Percentiles rank a stretch among this genome's conserved stretches.
phyloP scores from a whole-genome alignment of 2,113 vertebrate genomes.

The Oryzias celebensis region DNA sequence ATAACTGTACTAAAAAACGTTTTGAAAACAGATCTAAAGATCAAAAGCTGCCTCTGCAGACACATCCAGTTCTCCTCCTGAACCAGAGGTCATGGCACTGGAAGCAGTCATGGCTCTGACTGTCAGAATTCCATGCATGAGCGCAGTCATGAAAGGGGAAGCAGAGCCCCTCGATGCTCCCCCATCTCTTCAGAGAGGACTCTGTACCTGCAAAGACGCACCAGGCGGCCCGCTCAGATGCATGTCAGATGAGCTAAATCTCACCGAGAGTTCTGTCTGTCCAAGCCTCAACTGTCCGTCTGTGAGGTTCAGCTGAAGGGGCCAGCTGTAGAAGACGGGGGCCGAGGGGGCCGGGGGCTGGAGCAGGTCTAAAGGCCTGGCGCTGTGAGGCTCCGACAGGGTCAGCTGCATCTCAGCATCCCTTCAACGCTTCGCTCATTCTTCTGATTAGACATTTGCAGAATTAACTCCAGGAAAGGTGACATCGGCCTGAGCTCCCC shows the following conservation, averaged over 20 bases:
- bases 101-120: no score
- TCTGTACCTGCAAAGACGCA: conserved; percentile 48
- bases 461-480: conserved; percentile 49
- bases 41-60: no score
- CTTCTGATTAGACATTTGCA: conserved; percentile 57
- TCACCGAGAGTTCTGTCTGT: conserved; percentile 43
- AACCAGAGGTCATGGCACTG: no score
- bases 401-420: conserved; percentile 50
- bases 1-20: no score
- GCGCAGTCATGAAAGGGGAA: not conserved
- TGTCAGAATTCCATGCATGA: not conserved
- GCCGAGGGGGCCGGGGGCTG: conserved; percentile 25
- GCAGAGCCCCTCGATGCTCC: conserved; percentile 4
- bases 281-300: conserved; percentile 28
- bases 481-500: conserved; percentile 14
- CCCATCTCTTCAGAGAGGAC: conserved; percentile 26
- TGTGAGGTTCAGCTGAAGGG: conserved; percentile 34
- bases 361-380: conserved; percentile 31
- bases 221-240: conserved; percentile 49
- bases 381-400: conserved; percentile 47
- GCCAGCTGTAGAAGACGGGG: conserved; percentile 30
- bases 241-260: conserved; percentile 43
- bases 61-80: no score
- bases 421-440: conserved; percentile 47
- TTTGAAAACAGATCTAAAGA: no score